These are phyloP conservation scores for Sebastes schlegelii DNA, from an alignment of 2,113 vertebrate genomes.

Conservation along the genomic window DNA sequence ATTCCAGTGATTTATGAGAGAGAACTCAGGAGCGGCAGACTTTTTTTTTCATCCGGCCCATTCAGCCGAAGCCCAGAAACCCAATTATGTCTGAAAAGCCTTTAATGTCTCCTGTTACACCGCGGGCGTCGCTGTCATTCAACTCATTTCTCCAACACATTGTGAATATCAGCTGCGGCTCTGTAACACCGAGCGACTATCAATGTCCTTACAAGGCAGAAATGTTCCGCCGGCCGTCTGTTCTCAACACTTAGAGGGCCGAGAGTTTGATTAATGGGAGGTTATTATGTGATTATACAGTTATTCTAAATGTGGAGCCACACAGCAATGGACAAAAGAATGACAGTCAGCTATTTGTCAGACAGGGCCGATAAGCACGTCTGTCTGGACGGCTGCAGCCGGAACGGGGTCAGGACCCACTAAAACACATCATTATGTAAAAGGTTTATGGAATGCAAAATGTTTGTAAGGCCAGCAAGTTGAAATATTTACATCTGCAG, in stretches of 20 bases:
- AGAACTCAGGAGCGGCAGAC: slow-evolving; percentile 9
- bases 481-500: neutral
- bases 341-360: slow-evolving; percentile 28
- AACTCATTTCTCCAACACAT: slow-evolving; percentile 43
- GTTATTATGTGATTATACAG: slow-evolving; percentile 32
- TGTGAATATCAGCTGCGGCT: slow-evolving; percentile 29
- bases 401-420: neutral
- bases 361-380: neutral
- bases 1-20: slow-evolving; percentile 59
- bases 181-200: slow-evolving; percentile 17
- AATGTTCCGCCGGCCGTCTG: slow-evolving; percentile 25
- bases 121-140: slow-evolving; percentile 39
- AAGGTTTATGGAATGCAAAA: slow-evolving; percentile 25
- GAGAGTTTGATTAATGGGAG: slow-evolving; percentile 35
- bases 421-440: neutral
- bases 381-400: neutral
- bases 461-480: neutral
- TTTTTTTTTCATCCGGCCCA: slow-evolving; percentile 5
- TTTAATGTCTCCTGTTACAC: slow-evolving; percentile 57
- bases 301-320: slow-evolving; percentile 24
- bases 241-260: neutral
- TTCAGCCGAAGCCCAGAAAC: slow-evolving; percentile 55
- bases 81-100: slow-evolving; percentile 65
- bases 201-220: slow-evolving; percentile 37
- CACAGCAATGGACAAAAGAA: neutral